phyloP scores from a whole-genome alignment of 2,888 invertebrate genomes.

The Trachelus tabidus region DNA sequence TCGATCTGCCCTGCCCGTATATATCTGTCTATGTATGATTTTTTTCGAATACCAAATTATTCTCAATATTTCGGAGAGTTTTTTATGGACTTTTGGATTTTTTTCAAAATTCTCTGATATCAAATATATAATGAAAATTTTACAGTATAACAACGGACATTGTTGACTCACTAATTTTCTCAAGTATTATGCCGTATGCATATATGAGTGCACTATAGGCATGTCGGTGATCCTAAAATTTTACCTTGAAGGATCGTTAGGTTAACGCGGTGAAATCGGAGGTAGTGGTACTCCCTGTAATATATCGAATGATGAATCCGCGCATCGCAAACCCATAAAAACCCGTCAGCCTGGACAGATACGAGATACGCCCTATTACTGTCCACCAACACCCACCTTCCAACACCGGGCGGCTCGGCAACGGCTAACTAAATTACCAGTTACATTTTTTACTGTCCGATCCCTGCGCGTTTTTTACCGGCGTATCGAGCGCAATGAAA shows the following conservation, averaged over 20 bases:
- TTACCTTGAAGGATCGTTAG: conserved; percentile 50
- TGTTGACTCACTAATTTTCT: background rate
- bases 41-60: background rate
- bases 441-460: conserved; percentile 65
- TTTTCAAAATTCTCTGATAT: no score
- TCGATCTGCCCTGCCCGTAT: background rate
- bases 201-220: background rate
- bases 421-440: conserved; percentile 65
- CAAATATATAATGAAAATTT: background rate
- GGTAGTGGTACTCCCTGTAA: conserved; percentile 45
- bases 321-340: conserved; percentile 64
- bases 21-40: background rate
- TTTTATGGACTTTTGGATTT: no score
- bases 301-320: conserved; percentile 64
- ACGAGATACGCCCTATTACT: conserved; percentile 65
- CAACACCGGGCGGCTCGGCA: conserved; percentile 46
- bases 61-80: background rate
- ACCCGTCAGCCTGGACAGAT: conserved; percentile 62
- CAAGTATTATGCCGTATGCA: background rate
- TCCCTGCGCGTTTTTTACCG: conserved; percentile 56
- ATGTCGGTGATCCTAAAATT: conserved; percentile 37
- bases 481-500: conserved; percentile 62
- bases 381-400: conserved; percentile 53
- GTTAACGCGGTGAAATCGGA: conserved; percentile 54
- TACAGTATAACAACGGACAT: background rate